Conservation (phyloP, 1,140 invertebrate species). For the Calephelis virginiensis region DNA sequence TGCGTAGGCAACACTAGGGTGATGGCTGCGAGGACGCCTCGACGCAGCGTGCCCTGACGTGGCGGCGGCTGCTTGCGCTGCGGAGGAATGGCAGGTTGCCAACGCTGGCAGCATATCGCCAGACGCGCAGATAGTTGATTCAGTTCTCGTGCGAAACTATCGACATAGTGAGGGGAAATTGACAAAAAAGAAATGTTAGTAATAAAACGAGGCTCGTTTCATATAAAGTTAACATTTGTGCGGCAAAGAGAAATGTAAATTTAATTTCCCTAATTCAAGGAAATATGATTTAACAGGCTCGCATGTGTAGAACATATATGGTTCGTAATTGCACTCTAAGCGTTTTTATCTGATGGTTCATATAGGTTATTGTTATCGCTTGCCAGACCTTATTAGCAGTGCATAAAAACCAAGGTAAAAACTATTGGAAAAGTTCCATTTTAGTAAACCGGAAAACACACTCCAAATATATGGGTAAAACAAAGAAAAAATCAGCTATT, state of each 20-base stretch:
- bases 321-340: too few species aligned
- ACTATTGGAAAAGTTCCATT: too few species aligned
- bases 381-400: too few species aligned
- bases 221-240: slow-evolving; percentile 33
- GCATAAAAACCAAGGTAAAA: too few species aligned
- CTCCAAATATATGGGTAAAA: too few species aligned
- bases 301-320: too few species aligned
- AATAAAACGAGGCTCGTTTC: slow-evolving; percentile 34
- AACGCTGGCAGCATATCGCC: slow-evolving; percentile 9
- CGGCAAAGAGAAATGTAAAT: slow-evolving; percentile 35
- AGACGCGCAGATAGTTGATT: slow-evolving; percentile 22
- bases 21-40: slow-evolving; percentile 30
- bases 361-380: too few species aligned
- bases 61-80: slow-evolving; percentile 9
- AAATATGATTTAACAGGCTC: too few species aligned
- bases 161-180: slow-evolving; percentile 26
- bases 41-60: slow-evolving; percentile 34
- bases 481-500: too few species aligned
- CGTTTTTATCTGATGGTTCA: too few species aligned
- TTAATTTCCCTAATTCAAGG: slow-evolving; percentile 25
- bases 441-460: too few species aligned
- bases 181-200: slow-evolving; percentile 25
- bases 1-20: slow-evolving; percentile 33
- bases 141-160: slow-evolving; percentile 33
- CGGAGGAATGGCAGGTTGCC: slow-evolving; percentile 20